Conservation (phyloP, 2,113 vertebrate species). For the Pollachius pollachius region DNA sequence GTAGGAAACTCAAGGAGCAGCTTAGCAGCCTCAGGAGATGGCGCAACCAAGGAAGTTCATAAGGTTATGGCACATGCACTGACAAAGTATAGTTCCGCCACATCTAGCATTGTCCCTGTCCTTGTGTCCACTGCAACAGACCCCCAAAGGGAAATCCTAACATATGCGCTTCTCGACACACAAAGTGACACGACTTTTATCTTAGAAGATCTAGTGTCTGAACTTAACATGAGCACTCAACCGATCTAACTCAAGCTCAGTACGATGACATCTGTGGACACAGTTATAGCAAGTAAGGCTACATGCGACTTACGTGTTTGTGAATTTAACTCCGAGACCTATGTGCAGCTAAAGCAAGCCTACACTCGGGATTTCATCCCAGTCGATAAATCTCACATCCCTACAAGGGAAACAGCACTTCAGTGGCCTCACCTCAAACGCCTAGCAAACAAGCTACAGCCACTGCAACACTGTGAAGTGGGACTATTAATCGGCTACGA, state of each 20-base stretch:
- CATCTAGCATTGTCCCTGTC: slow-evolving; percentile 17
- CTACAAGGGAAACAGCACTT: slow-evolving; percentile 19
- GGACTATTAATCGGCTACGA: not conserved
- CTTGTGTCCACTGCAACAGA: slow-evolving; percentile 26
- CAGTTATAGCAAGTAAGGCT: slow-evolving; percentile 14
- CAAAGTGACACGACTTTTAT: too few species aligned
- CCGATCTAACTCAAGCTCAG: slow-evolving; percentile 7
- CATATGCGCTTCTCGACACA: too few species aligned
- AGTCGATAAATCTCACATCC: slow-evolving; percentile 32
- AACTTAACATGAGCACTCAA: slow-evolving; percentile 5
- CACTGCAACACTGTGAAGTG: slow-evolving; percentile 14
- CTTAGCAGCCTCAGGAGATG: not conserved
- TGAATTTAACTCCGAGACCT: not conserved
- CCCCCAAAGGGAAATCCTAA: slow-evolving; percentile 23
- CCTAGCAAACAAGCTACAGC: slow-evolving; percentile 16
- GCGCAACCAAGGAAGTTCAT: not conserved
- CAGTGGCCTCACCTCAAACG: slow-evolving; percentile 31
- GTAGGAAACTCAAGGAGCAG: not conserved
- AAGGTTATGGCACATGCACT: slow-evolving; percentile 2
- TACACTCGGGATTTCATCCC: slow-evolving; percentile 34
- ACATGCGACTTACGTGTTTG: slow-evolving; percentile 13
- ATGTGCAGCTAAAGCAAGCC: slow-evolving; percentile 1
- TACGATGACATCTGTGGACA: slow-evolving; percentile 31
- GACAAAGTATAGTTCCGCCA: slow-evolving; percentile 1
- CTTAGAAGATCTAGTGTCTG: too few species aligned